A percentile compares a stretch with the other conserved stretches of the same genome.
phyloP scores from a whole-genome alignment of 2,888 invertebrate species.

The Heliconius charithonia region DNA sequence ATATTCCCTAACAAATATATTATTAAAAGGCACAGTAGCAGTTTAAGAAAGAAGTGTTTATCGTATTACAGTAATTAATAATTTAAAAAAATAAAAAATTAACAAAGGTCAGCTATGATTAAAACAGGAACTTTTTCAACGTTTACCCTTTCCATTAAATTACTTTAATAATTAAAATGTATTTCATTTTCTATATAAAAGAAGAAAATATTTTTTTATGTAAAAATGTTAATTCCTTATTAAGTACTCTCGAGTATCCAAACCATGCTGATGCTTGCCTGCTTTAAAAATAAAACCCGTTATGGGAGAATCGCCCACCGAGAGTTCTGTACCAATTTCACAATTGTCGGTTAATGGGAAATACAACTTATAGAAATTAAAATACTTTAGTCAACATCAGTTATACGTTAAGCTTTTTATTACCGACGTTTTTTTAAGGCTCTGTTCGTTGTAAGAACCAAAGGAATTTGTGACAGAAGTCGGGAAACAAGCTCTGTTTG shows the following conservation, averaged over 20 bases:
- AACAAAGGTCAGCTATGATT: neutral
- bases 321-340: too few relatives aligned
- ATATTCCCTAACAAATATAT: too few relatives aligned
- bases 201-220: neutral
- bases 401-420: constrained; percentile 2
- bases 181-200: neutral
- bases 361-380: too few relatives aligned
- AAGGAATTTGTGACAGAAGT: neutral
- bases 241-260: too few relatives aligned
- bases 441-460: neutral
- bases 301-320: too few relatives aligned
- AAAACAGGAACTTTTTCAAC: neutral
- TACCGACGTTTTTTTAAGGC: neutral
- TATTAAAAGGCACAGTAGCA: too few relatives aligned
- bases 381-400: too few relatives aligned
- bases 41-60: neutral
- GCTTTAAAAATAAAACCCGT: too few relatives aligned
- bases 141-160: neutral
- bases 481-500: too few relatives aligned
- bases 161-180: neutral
- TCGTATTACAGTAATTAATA: neutral
- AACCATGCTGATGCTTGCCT: too few relatives aligned
- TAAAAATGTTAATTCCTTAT: neutral
- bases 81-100: neutral
- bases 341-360: too few relatives aligned